Evolutionary conservation across 2,888 invertebrate genomes (phyloP).

Genomic region (Aradus depressus): DNA sequence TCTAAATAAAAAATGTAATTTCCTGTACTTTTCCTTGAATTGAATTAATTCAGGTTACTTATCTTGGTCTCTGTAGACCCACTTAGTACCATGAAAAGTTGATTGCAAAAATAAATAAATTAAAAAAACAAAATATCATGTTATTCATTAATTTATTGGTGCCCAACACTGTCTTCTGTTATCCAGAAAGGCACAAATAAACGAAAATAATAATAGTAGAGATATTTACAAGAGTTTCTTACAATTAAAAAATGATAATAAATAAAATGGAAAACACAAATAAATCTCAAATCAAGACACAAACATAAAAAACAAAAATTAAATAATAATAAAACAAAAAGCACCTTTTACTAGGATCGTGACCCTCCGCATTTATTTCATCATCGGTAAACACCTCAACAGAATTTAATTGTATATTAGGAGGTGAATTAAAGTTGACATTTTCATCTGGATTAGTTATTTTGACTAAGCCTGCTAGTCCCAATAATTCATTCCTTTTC

Average conservation of each 20-base stretch:
- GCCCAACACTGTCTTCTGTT: too few species aligned
- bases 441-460: constrained; percentile 56
- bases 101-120: too few species aligned
- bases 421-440: constrained; percentile 35
- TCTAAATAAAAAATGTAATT: too few species aligned
- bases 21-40: too few species aligned
- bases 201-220: too few species aligned
- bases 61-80: too few species aligned
- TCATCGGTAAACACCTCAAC: constrained; percentile 28
- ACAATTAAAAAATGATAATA: neutral
- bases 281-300: neutral
- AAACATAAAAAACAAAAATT: constrained; percentile 1
- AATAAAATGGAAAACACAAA: neutral
- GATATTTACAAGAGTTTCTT: too few species aligned
- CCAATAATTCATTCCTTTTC: constrained; percentile 53
- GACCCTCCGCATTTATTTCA: constrained; percentile 31
- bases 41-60: too few species aligned
- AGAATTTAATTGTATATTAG: constrained; percentile 27
- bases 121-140: too few species aligned
- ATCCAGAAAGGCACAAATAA: too few species aligned
- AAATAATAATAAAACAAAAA: constrained; percentile 20
- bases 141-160: too few species aligned
- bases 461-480: constrained; percentile 60
- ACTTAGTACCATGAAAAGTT: too few species aligned
- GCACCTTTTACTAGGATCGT: constrained; percentile 39